phyloP scores from a whole-genome alignment of 2,888 invertebrate species.

The Camptogramma bilineatum region DNA sequence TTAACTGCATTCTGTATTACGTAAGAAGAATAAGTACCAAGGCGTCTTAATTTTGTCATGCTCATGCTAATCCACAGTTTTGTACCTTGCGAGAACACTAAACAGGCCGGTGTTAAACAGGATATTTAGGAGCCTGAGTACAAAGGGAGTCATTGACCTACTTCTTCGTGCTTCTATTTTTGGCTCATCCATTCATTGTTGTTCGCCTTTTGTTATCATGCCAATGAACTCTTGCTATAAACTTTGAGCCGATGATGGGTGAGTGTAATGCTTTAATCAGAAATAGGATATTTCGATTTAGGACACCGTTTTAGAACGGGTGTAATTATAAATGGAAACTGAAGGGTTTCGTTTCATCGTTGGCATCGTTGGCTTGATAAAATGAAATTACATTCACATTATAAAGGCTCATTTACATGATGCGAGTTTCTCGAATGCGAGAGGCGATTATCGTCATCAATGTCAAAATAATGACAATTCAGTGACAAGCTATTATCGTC shows the following conservation, averaged over 20 bases:
- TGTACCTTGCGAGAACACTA: background rate
- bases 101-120: background rate
- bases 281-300: conserved; percentile 8
- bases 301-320: background rate
- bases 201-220: conserved; percentile 54
- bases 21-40: too few species aligned
- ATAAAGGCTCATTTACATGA: too few species aligned
- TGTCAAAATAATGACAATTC: too few species aligned
- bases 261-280: conserved; percentile 23
- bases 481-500: too few species aligned
- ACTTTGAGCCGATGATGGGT: conserved; percentile 17
- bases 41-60: background rate
- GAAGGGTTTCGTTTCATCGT: too few species aligned
- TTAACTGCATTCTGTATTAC: too few species aligned
- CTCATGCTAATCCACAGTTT: background rate
- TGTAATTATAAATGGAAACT: background rate
- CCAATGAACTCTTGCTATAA: conserved; percentile 38
- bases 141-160: conserved; percentile 74
- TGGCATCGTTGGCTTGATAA: background rate
- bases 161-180: conserved; percentile 69
- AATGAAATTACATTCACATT: too few species aligned
- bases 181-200: conserved; percentile 64
- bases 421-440: too few species aligned
- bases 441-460: too few species aligned
- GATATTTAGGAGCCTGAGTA: conserved; percentile 47